Base-by-base conservation (phyloP, 2,113 vertebrate genomes). In the Trogon surrucura region DNA sequence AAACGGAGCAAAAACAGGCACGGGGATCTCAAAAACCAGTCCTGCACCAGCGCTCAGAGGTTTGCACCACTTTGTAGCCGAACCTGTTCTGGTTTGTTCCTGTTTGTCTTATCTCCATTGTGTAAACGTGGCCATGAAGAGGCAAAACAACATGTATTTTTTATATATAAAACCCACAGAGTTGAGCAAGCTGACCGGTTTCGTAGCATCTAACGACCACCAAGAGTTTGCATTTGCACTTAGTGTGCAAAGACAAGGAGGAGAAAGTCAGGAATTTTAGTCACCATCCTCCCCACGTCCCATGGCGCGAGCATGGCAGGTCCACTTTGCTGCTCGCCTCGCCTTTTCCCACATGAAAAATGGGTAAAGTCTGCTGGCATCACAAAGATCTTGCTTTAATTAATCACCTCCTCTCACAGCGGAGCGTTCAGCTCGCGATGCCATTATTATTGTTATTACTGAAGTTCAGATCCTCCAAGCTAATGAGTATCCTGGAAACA, bases 271-370 rank as follows among this genome's bases (percentile, higher is more conserved):
- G 2, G 18, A 41, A 44, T 72, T 87, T 56, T 64, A 60, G 50
- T 11, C 54, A 11, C 10, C 2, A 0, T 18, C 80, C 47, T 44
- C 15, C 62, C 38, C 70, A 4, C 5, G 16, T 30, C 6, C 2
- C 8, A 3, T 11, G 30, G 47, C 4, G 5, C 0, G 0, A 50
- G 48, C 3, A 1, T 3, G 45, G 70, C 45, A 30, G 45, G 82
- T n/a, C 66, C 89, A 18, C 45, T 16, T 18, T 2, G 1, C 38
- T 19, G 34, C 57, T 64, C 65, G 6, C 27, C 51, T 81, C 78
- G 27, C 77, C 34, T 61, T 18, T 71, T 17, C 61, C 11, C 48
- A 11, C 36, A 53, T 21, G 78, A 65, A 89, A 94, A 75, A 81
- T 57, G 61, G 34, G 2, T 48, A 38, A 51, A 38, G 22, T 44